Evolutionary conservation across 2,797 vertebrate genomes (phyloP).

Genomic region (Columba guinea): DNA sequence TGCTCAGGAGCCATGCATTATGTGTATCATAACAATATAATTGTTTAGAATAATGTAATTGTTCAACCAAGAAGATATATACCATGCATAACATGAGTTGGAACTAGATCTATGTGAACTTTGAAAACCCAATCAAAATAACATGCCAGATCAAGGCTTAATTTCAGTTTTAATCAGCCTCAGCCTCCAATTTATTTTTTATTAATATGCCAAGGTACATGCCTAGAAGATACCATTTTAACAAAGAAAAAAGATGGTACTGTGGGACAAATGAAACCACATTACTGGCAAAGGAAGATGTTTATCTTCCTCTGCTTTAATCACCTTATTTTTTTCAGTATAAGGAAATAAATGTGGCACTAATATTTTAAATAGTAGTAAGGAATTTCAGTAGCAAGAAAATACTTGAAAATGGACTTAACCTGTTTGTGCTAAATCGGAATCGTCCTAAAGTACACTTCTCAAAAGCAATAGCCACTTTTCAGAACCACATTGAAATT

Average conservation of each 20-base stretch:
- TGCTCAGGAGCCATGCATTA: constrained; percentile 54
- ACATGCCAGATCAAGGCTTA: neutral
- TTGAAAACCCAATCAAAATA: constrained; percentile 44
- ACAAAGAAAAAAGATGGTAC: neutral
- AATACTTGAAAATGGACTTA: neutral
- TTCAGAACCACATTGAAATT: neutral
- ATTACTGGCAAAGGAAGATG: neutral
- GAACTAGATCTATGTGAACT: constrained; percentile 36
- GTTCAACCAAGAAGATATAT: constrained; percentile 38
- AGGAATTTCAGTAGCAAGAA: neutral
- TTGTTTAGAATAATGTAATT: constrained; percentile 68
- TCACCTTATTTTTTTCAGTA: neutral
- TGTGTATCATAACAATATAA: constrained; percentile 64
- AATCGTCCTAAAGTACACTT: neutral
- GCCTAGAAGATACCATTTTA: neutral
- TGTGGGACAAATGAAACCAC: neutral
- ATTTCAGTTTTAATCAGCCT: constrained; percentile 35
- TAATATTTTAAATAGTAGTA: neutral
- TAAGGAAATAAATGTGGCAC: neutral
- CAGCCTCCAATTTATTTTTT: constrained; percentile 35
- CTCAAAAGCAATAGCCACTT: neutral
- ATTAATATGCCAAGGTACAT: neutral
- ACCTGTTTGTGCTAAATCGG: neutral
- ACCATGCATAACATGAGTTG: constrained; percentile 25
- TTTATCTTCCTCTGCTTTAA: neutral